These are phyloP conservation scores for Ancistrus triradiatus DNA, from an alignment of 2,113 vertebrate species.

Conservation along the genomic window DNA sequence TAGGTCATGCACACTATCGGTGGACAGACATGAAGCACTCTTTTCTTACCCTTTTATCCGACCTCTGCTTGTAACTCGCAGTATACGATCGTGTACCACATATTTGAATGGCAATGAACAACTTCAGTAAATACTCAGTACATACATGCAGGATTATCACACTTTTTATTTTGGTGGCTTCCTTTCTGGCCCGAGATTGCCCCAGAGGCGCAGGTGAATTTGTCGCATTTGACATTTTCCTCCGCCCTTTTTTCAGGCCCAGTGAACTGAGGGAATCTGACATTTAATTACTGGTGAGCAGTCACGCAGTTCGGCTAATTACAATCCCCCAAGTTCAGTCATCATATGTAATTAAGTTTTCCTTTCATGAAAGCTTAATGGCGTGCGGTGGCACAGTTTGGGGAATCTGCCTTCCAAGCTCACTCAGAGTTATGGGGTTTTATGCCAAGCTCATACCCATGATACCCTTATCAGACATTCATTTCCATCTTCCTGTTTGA, in stretches of 20 bases:
- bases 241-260: constrained; percentile 66
- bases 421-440: constrained; percentile 8
- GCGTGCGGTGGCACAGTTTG: constrained; percentile 61
- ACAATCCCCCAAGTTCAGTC: constrained; percentile 84
- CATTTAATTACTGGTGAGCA: constrained; percentile 91
- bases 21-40: constrained; percentile 42
- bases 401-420: constrained; percentile 45
- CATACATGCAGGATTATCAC: constrained; percentile 6
- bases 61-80: constrained; percentile 33
- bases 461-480: constrained; percentile 23
- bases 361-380: constrained; percentile 88
- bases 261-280: constrained; percentile 81
- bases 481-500: constrained; percentile 9
- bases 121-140: constrained; percentile 42
- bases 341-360: constrained; percentile 92
- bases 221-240: constrained; percentile 65
- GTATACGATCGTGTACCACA: constrained; percentile 8
- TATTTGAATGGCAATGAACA: constrained; percentile 20
- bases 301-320: constrained; percentile 83
- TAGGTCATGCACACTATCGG: constrained; percentile 53
- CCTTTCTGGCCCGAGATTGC: constrained; percentile 39
- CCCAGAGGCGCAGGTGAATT: constrained; percentile 59
- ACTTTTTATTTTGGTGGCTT: constrained; percentile 15
- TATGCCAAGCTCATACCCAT: constrained; percentile 14
- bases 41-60: constrained; percentile 45